A percentile compares a stretch with the other conserved stretches of the same genome.
These are phyloP conservation scores for Echinops telfairi DNA, from an alignment of 2,113 vertebrate genomes.

Conservation along the genomic window DNA sequence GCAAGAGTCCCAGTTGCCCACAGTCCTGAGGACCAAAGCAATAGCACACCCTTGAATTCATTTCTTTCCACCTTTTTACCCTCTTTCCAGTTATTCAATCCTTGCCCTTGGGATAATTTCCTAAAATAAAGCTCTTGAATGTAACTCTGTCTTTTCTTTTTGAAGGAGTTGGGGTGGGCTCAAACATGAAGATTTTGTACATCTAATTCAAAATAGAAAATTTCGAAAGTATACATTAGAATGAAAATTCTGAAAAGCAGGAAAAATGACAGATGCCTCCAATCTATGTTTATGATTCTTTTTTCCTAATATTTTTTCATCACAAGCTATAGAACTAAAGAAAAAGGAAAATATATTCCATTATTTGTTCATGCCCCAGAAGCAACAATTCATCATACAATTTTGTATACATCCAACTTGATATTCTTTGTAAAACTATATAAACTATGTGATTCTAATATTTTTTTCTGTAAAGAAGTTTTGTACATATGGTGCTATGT, in stretches of 20 bases:
- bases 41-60: not conserved
- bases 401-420: not conserved
- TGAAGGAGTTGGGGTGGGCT: not conserved
- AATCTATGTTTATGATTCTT: not conserved
- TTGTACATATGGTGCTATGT: not conserved
- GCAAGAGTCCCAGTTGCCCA: not conserved
- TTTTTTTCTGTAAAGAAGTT: conserved; percentile 7
- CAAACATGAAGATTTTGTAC: not conserved
- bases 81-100: not conserved
- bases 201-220: conserved; percentile 12
- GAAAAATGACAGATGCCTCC: not conserved
- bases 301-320: conserved; percentile 12
- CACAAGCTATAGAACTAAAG: not conserved
- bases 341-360: not conserved
- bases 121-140: not conserved
- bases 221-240: not conserved
- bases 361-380: not conserved
- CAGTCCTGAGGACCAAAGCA: not conserved
- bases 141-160: conserved; percentile 22
- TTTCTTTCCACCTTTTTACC: not conserved
- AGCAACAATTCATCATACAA: not conserved
- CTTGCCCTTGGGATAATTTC: not conserved
- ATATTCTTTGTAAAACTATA: conserved; percentile 14
- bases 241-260: not conserved
- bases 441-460: not conserved